phyloP scores from a whole-genome alignment of 2,797 vertebrate species.

The Silurus aristotelis region DNA sequence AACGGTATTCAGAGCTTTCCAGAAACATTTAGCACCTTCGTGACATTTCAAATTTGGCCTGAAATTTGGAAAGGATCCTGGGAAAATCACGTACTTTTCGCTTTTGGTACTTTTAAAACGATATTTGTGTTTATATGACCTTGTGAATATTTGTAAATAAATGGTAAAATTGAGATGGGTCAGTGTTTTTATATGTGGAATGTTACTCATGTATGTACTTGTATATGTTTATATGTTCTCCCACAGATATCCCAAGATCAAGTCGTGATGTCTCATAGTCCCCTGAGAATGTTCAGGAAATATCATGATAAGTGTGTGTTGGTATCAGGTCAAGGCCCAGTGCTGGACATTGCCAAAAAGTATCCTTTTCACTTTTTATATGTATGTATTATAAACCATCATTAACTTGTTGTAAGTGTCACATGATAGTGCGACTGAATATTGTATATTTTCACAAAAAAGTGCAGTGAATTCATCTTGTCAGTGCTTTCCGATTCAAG shows the following conservation, averaged over 20 bases:
- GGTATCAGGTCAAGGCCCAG: slow-evolving; percentile 87
- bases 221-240: not conserved
- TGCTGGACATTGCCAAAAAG: slow-evolving; percentile 83
- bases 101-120: not conserved
- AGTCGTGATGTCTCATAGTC: slow-evolving; percentile 88
- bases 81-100: not conserved
- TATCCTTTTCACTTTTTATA: slow-evolving; percentile 73
- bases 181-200: not conserved
- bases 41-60: not conserved
- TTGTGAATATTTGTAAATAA: not conserved
- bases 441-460: not conserved
- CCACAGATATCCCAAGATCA: slow-evolving; percentile 83
- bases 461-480: not conserved
- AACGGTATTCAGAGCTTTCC: not conserved
- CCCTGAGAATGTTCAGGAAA: slow-evolving; percentile 79
- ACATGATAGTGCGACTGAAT: not conserved
- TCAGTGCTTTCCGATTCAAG: not conserved
- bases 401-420: not conserved
- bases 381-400: not conserved
- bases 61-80: not conserved
- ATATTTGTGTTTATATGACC: not conserved
- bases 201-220: no score
- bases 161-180: not conserved
- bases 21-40: not conserved
- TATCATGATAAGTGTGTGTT: slow-evolving; percentile 86